Evolutionary conservation across 2,113 vertebrate genomes (phyloP).

Genomic region (Anser brachyrhynchus): DNA sequence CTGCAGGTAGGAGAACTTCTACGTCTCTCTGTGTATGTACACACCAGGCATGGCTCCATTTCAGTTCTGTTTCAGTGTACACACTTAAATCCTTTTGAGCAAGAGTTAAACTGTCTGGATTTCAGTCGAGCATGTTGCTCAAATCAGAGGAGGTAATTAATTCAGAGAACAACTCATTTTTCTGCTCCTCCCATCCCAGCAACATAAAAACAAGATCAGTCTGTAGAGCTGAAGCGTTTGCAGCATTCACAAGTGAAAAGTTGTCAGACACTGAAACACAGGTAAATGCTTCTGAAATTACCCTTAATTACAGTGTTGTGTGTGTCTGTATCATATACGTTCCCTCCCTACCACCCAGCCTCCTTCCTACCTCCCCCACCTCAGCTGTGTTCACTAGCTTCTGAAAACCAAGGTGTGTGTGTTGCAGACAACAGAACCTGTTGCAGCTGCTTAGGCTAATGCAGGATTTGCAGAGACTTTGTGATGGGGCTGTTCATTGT

Average conservation of each 20-base stretch:
- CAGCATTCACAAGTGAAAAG: conserved; percentile 35
- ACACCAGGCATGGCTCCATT: background rate
- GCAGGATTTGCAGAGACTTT: background rate
- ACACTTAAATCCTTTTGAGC: background rate
- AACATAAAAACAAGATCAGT: conserved; percentile 17
- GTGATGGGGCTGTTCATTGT: background rate
- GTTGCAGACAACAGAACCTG: background rate
- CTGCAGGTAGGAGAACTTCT: background rate
- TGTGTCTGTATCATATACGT: conserved; percentile 18
- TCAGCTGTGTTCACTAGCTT: conserved; percentile 21
- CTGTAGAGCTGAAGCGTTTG: background rate
- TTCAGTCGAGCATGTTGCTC: background rate
- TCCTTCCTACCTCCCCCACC: conserved; percentile 37
- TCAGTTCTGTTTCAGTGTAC: background rate
- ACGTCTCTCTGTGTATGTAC: background rate
- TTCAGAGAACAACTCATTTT: conserved; percentile 33
- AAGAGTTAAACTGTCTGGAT: conserved; percentile 35
- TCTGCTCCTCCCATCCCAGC: conserved; percentile 27
- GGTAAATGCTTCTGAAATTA: conserved; percentile 61
- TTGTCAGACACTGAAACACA: conserved; percentile 57
- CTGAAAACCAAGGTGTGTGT: background rate
- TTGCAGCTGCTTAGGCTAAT: background rate
- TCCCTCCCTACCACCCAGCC: conserved; percentile 51
- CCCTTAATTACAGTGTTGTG: conserved; percentile 52
- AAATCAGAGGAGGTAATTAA: conserved; percentile 33